These are phyloP conservation scores for Cynaeus angustus DNA, from an alignment of 2,888 invertebrate species.

Conservation along the genomic window DNA sequence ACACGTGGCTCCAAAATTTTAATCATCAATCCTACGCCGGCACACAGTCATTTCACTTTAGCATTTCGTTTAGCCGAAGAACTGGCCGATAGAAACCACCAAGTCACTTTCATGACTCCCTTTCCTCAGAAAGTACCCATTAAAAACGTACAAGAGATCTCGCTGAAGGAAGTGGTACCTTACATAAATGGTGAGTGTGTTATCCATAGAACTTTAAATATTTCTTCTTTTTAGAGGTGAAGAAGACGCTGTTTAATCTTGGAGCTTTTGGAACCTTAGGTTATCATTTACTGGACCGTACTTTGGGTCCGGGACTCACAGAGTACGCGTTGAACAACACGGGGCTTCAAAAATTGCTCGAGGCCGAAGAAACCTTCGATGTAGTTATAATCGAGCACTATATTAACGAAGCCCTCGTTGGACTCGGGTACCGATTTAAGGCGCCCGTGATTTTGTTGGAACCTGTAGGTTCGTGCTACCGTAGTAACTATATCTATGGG, in stretches of 20 bases:
- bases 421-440: slow-evolving; percentile 64
- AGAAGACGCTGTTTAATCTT: background rate
- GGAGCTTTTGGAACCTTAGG: background rate
- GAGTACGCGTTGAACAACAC: slow-evolving; percentile 66
- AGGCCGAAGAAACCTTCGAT: slow-evolving; percentile 65
- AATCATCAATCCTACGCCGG: slow-evolving; percentile 38
- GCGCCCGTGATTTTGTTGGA: slow-evolving; percentile 58
- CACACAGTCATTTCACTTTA: slow-evolving; percentile 52
- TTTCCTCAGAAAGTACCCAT: slow-evolving; percentile 67
- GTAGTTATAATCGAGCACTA: slow-evolving; percentile 70
- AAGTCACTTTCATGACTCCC: slow-evolving; percentile 67
- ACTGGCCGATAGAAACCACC: slow-evolving; percentile 69
- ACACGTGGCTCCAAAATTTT: slow-evolving; percentile 29
- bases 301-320: slow-evolving; percentile 47
- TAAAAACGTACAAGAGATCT: slow-evolving; percentile 67
- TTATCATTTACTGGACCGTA: background rate
- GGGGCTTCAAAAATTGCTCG: slow-evolving; percentile 64
- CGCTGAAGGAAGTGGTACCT: slow-evolving; percentile 43
- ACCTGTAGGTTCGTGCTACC: slow-evolving; percentile 50
- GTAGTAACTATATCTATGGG: slow-evolving; percentile 57
- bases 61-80: slow-evolving; percentile 61
- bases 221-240: background rate
- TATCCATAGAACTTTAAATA: background rate
- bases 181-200: slow-evolving; percentile 46
- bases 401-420: slow-evolving; percentile 70